A percentile compares a stretch with the other conserved stretches of the same genome.
Evolutionary conservation across 2,113 vertebrate species (phyloP).

Genomic region (Promerops cafer): DNA sequence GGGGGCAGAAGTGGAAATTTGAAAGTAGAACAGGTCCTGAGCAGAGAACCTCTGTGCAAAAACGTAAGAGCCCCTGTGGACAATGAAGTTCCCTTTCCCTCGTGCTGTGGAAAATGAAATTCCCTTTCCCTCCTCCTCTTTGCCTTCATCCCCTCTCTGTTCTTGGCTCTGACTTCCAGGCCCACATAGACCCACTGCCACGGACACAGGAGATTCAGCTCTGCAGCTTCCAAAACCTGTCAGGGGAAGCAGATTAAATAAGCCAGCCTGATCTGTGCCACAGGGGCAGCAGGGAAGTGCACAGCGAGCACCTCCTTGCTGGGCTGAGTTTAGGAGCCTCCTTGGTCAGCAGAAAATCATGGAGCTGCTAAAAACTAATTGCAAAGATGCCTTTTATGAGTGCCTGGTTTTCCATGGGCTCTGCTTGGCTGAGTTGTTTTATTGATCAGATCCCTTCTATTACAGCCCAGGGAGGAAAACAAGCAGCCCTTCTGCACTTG

Average conservation of each 20-base stretch:
- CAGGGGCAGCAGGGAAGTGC: neutral
- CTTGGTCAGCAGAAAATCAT: neutral
- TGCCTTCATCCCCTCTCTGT: neutral
- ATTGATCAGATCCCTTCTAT: neutral
- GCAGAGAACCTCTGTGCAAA: neutral
- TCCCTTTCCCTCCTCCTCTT: neutral
- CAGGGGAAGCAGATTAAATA: neutral
- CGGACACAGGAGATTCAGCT: neutral
- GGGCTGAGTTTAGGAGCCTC: neutral
- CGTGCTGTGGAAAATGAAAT: neutral
- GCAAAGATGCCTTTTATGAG: neutral
- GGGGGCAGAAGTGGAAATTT: neutral
- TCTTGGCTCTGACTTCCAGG: neutral
- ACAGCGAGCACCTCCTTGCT: neutral
- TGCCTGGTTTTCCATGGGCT: neutral
- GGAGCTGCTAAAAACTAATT: neutral
- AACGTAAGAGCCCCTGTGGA: accelerated
- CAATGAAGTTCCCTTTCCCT: neutral
- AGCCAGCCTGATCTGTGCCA: neutral
- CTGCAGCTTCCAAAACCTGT: neutral
- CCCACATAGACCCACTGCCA: neutral
- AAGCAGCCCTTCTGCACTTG: neutral
- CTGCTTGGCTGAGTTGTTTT: neutral
- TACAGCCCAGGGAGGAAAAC: neutral
- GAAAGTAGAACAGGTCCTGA: accelerated